phyloP scores from a whole-genome alignment of 1,140 invertebrate genomes.

The Teleogryllus occipitalis region DNA sequence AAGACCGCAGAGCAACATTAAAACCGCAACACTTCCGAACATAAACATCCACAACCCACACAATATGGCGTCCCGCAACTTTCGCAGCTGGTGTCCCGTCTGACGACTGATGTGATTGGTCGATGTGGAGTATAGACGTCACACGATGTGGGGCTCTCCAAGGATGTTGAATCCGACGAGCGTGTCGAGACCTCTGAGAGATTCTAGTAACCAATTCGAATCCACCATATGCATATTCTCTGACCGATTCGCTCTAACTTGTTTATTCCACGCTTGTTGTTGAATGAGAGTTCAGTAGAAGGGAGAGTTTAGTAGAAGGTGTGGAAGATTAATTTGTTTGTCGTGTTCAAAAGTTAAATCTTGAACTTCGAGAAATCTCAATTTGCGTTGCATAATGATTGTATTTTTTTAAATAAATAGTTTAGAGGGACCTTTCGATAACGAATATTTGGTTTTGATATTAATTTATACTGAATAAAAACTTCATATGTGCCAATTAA shows the following conservation, averaged over 20 bases:
- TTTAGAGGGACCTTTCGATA: no score
- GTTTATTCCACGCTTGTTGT: background rate
- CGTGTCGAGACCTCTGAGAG: background rate
- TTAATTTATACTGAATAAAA: no score
- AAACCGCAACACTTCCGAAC: conserved; percentile 32
- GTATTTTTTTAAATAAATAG: no score
- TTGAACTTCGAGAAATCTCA: no score
- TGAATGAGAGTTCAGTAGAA: no score
- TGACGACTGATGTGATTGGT: conserved; percentile 33
- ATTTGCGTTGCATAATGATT: no score
- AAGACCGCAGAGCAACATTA: conserved; percentile 24
- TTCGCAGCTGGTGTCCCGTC: conserved; percentile 36
- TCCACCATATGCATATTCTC: background rate
- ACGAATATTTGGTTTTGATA: no score
- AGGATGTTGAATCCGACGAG: background rate
- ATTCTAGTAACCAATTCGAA: background rate
- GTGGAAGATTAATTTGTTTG: background rate
- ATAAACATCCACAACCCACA: conserved; percentile 33
- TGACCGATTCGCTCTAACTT: background rate
- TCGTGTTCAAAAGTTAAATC: no score
- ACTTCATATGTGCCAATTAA: no score
- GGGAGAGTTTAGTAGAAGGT: background rate
- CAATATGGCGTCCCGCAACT: conserved; percentile 37
- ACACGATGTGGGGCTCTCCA: conserved; percentile 8
- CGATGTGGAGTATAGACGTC: conserved; percentile 25